Percentiles rank a stretch among this genome's conserved stretches.
Conservation (phyloP, 2,113 vertebrate genomes). For the Hylia prasina region DNA sequence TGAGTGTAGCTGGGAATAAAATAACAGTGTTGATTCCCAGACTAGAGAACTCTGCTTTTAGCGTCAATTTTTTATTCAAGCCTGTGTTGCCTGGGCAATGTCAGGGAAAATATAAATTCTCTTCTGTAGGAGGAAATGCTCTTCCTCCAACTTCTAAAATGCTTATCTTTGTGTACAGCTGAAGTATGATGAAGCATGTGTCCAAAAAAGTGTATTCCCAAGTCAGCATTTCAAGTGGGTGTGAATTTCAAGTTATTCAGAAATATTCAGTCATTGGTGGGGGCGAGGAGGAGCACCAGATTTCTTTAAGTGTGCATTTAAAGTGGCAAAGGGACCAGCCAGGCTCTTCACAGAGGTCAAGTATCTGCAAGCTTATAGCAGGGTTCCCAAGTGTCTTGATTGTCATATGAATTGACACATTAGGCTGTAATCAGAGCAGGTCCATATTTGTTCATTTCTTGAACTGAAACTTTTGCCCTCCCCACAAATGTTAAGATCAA, state of each 20-base stretch:
- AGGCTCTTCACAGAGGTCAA: constrained; percentile 39
- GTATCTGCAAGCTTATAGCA: neutral
- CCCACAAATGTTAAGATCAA: neutral
- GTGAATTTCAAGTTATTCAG: constrained; percentile 50
- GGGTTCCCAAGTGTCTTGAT: neutral
- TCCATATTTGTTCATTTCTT: neutral
- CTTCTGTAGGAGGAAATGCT: constrained; percentile 55
- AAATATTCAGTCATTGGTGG: neutral
- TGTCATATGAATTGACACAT: neutral
- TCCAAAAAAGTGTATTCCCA: constrained; percentile 57
- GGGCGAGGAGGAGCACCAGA: neutral
- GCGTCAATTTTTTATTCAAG: constrained; percentile 53
- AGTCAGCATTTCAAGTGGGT: constrained; percentile 61
- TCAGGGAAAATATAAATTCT: constrained; percentile 68
- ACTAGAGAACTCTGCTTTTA: constrained; percentile 65
- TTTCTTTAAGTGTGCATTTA: constrained; percentile 2
- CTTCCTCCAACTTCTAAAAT: constrained; percentile 48
- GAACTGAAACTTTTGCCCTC: neutral
- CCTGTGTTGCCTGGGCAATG: constrained; percentile 63
- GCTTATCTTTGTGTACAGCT: constrained; percentile 47
- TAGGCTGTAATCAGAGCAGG: neutral
- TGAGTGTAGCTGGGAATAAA: constrained; percentile 65
- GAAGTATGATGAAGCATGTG: constrained; percentile 48
- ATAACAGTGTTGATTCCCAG: constrained; percentile 64
- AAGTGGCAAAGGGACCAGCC: neutral